phyloP scores from a whole-genome alignment of 2,888 invertebrate species.

The Stenurella melanura region DNA sequence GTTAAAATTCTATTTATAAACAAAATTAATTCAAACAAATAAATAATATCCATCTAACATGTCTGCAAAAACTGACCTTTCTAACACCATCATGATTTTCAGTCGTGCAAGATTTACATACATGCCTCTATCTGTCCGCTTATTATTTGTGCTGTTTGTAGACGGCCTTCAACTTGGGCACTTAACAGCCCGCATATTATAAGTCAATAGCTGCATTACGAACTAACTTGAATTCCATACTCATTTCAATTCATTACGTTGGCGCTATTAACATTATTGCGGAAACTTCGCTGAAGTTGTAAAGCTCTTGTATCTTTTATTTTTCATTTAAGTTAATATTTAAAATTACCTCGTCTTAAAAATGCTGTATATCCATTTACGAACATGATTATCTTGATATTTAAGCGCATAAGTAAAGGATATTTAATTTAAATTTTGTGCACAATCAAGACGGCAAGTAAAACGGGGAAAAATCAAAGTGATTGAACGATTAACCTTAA shows the following conservation, averaged over 20 bases:
- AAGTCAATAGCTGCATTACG: conserved; percentile 43
- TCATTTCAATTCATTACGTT: conserved; percentile 44
- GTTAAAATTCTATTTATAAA: conserved; percentile 35
- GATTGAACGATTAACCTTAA: background rate
- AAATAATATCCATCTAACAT: conserved; percentile 47
- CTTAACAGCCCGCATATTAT: conserved; percentile 36
- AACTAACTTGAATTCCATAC: conserved; percentile 39
- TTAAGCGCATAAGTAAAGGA: background rate
- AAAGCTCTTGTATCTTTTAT: conserved; percentile 1
- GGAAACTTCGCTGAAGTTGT: conserved; percentile 33
- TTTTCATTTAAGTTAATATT: background rate
- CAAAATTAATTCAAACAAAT: conserved; percentile 40
- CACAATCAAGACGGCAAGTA: background rate
- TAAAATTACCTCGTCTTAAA: background rate
- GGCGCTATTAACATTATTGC: conserved; percentile 37
- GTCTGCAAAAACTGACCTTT: conserved; percentile 54
- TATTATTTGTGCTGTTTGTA: conserved; percentile 51
- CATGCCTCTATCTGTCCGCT: conserved; percentile 40
- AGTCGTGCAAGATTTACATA: conserved; percentile 52
- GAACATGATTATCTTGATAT: conserved; percentile 9
- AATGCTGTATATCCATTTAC: background rate
- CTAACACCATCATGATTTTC: conserved; percentile 51
- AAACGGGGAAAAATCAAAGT: conserved; percentile 1
- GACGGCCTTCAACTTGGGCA: conserved; percentile 53
- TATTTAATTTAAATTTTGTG: conserved; percentile 6